Evolutionary conservation across 2,797 vertebrate species (phyloP), one percentile per base, ranked within the genome.

Genomic region (Acanthurus leucopareius): DNA sequence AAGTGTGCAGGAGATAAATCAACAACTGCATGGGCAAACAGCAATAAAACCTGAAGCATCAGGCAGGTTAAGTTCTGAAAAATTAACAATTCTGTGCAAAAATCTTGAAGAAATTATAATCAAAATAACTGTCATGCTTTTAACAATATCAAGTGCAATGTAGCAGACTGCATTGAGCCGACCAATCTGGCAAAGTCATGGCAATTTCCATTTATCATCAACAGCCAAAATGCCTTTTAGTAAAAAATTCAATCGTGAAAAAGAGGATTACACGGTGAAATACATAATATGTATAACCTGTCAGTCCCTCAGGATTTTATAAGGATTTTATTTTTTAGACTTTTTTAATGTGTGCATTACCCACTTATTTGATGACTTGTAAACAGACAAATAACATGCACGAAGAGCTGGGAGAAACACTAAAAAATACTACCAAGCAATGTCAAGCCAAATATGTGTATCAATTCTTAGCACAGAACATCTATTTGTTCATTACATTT

Each of bases 151-250:
- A 3, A 47, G 17, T 52, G 17, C 4, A 10, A 51, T 51, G 17
- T 16, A 65, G 42, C 48, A 57, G 40, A 7, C 68, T 28, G 44
- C 47, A 56, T 63, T 7, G 58, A 54, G 32, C 25, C 14, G 4
- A 69, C 47, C 25, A 42, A 42, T 82, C 19, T 20, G 20, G 56
- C 49, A 9, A 49, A 61, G 58, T 62, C 38, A 58, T 68, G 44
- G 52, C 60, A 67, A 19, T 0, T 7, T 16, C 67, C 6, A 44
- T 28, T 15, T 57, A 11, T 54, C 56, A 79, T 63, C 4, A 69
- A 40, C 8, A 35, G 3, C 9, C 32, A 58, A 58, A 73, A 63
- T 14, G 13, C 19, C 40, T 20, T 53, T 40, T 15, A 49, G 4
- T 35, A 49, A 53, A 17, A 74, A 16, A 13, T 19, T 10, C 15